A percentile compares a stretch with the other conserved stretches of the same genome.
These are phyloP conservation scores for Nycteola revayana DNA, from an alignment of 2,888 invertebrate species.

Conservation along the genomic window DNA sequence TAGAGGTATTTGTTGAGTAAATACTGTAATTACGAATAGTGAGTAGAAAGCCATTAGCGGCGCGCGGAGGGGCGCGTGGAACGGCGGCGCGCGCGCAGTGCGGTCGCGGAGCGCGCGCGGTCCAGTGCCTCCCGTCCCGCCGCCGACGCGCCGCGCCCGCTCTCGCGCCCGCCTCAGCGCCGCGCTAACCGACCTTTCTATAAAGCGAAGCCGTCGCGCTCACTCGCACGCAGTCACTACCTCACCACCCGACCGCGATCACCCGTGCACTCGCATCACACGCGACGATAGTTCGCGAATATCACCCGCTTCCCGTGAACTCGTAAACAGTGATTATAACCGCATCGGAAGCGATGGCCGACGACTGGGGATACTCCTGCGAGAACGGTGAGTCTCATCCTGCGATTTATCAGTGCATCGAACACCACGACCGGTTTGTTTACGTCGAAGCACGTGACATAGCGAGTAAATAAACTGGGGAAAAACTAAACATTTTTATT, in stretches of 20 bases:
- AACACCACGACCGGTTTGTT: slow-evolving; percentile 71
- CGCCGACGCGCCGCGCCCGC: slow-evolving; percentile 27
- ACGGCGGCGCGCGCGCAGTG: slow-evolving; percentile 51
- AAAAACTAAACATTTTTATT: slow-evolving; percentile 17
- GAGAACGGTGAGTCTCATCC: slow-evolving; percentile 79
- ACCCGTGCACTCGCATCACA: slow-evolving; percentile 60
- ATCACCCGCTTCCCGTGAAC: slow-evolving; percentile 29
- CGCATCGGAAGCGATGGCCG: slow-evolving; percentile 58
- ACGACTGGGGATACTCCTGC: slow-evolving; percentile 83
- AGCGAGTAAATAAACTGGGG: slow-evolving; percentile 47
- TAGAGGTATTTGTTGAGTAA: slow-evolving; percentile 26
- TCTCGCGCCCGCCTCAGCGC: slow-evolving; percentile 35
- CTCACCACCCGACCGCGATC: slow-evolving; percentile 67
- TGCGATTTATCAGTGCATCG: slow-evolving; percentile 34
- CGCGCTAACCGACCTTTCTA: slow-evolving; percentile 46
- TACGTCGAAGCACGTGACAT: slow-evolving; percentile 74
- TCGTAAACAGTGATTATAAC: slow-evolving; percentile 38
- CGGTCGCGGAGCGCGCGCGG: slow-evolving; percentile 50
- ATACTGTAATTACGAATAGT: slow-evolving; percentile 53
- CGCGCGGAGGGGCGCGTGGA: slow-evolving; percentile 34
- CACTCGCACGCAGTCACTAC: slow-evolving; percentile 71
- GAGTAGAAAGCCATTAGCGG: slow-evolving; percentile 51
- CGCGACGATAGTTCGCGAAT: slow-evolving; percentile 46
- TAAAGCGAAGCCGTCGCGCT: slow-evolving; percentile 63
- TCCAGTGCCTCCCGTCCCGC: slow-evolving; percentile 40